Percentiles rank a stretch among this genome's conserved stretches.
phyloP scores from a whole-genome alignment of 2,797 vertebrate genomes.

The Microcaecilia unicolor region DNA sequence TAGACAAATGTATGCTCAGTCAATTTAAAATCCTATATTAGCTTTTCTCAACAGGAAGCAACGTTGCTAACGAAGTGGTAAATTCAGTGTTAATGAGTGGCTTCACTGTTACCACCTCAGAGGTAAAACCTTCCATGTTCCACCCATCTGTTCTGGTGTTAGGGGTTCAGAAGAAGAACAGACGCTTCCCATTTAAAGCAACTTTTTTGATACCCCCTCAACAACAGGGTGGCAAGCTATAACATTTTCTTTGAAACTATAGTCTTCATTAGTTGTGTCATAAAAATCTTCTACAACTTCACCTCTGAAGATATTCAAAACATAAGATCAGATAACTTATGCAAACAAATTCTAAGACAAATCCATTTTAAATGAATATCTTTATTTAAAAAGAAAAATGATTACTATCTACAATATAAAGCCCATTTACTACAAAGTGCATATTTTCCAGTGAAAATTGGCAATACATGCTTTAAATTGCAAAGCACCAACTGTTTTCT shows the following conservation, averaged over 20 bases:
- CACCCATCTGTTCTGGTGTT: slow-evolving; percentile 96
- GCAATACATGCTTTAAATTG: too few relatives aligned
- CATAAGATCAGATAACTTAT: too few relatives aligned
- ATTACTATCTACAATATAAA: too few relatives aligned
- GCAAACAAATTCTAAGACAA: too few relatives aligned
- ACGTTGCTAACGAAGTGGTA: slow-evolving; percentile 97
- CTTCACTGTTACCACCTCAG: slow-evolving; percentile 97
- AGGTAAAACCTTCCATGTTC: slow-evolving; percentile 90
- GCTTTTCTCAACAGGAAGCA: slow-evolving; percentile 92
- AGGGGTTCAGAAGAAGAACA: slow-evolving; percentile 81
- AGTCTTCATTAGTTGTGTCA: slow-evolving; percentile 79
- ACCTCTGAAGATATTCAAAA: too few relatives aligned
- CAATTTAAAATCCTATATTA: slow-evolving; percentile 73
- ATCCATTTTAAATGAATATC: too few relatives aligned
- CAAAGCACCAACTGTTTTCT: not conserved
- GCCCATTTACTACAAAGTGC: too few relatives aligned
- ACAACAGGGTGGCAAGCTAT: slow-evolving; percentile 79
- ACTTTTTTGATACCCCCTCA: slow-evolving; percentile 67
- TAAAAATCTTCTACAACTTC: too few relatives aligned
- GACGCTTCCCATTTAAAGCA: slow-evolving; percentile 83
- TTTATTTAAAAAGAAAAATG: too few relatives aligned
- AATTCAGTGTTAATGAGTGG: slow-evolving; percentile 99
- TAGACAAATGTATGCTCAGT: slow-evolving; percentile 63
- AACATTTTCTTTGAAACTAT: slow-evolving; percentile 57
- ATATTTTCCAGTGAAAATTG: too few relatives aligned